Evolutionary conservation across 2,797 vertebrate species (phyloP).

Genomic region (Brachymystax lenok): DNA sequence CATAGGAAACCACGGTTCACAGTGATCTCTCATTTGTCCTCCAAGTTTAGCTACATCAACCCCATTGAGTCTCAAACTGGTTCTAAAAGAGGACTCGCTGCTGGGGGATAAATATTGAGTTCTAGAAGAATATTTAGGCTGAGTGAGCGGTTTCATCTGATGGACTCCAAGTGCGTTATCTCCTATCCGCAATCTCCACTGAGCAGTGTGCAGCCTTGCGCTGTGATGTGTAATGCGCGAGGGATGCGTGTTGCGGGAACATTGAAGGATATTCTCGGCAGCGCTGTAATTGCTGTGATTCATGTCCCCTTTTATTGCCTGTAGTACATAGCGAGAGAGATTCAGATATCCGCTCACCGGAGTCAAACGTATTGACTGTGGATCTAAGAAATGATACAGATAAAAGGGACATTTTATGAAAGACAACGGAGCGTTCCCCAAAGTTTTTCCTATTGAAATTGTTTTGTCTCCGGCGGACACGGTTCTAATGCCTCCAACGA

Average conservation of each 20-base stretch:
- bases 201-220: conserved; percentile 55
- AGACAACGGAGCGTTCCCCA: conserved; percentile 38
- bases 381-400: conserved; percentile 46
- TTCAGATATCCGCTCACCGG: conserved; percentile 30
- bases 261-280: conserved; percentile 54
- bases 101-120: conserved; percentile 15
- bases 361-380: conserved; percentile 42
- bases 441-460: conserved; percentile 53
- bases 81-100: conserved; percentile 13
- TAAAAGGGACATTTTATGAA: conserved; percentile 9
- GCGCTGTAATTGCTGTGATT: conserved; percentile 69
- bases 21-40: conserved; percentile 25
- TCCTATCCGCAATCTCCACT: conserved; percentile 69
- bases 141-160: conserved; percentile 66
- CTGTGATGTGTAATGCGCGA: conserved; percentile 56
- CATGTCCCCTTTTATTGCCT: conserved; percentile 59
- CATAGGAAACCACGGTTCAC: conserved; percentile 31
- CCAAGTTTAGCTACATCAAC: conserved; percentile 12
- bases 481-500: conserved; percentile 11
- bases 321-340: conserved; percentile 37
- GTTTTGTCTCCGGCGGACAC: conserved; percentile 6
- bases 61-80: conserved; percentile 14
- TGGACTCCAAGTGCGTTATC: conserved; percentile 72
- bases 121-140: conserved; percentile 33
- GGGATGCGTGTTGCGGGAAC: conserved; percentile 43